phyloP scores from a whole-genome alignment of 2,113 vertebrate species.

The Potamarius usumacintae region DNA sequence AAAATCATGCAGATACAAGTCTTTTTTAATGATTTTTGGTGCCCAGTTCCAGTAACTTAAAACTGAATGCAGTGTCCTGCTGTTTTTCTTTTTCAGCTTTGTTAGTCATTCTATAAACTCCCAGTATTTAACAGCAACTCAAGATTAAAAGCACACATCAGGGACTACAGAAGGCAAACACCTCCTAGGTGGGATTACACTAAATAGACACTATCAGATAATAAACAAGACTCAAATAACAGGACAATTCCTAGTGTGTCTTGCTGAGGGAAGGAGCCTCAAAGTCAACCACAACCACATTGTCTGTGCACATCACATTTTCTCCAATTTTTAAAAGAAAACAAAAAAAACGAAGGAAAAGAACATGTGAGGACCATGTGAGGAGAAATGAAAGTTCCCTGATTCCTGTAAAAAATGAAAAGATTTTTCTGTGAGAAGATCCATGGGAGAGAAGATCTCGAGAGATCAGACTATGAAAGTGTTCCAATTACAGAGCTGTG shows the following conservation, averaged over 20 bases:
- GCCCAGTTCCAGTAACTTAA: neutral
- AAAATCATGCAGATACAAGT: neutral
- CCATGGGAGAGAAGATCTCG: conserved; percentile 10
- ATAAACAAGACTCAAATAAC: neutral
- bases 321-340: neutral
- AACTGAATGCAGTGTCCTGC: neutral
- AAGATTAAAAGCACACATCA: conserved; percentile 19
- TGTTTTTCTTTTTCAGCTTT: conserved; percentile 1
- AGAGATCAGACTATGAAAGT: conserved; percentile 26
- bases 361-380: neutral
- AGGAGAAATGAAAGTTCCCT: neutral
- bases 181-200: conserved; percentile 14
- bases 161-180: conserved; percentile 4
- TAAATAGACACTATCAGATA: conserved; percentile 32
- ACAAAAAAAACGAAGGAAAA: neutral
- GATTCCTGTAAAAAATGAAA: conserved; percentile 1
- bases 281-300: neutral
- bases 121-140: conserved; percentile 6
- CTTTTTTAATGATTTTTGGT: neutral
- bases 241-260: neutral
- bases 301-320: neutral
- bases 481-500: conserved; percentile 22
- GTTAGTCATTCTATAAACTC: neutral
- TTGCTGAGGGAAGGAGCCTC: neutral
- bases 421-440: conserved; percentile 5